Evolutionary conservation across 2,797 vertebrate species (phyloP), one percentile per base, ranked within the genome.

Genomic region (Alcedo quadribrachys): DNA sequence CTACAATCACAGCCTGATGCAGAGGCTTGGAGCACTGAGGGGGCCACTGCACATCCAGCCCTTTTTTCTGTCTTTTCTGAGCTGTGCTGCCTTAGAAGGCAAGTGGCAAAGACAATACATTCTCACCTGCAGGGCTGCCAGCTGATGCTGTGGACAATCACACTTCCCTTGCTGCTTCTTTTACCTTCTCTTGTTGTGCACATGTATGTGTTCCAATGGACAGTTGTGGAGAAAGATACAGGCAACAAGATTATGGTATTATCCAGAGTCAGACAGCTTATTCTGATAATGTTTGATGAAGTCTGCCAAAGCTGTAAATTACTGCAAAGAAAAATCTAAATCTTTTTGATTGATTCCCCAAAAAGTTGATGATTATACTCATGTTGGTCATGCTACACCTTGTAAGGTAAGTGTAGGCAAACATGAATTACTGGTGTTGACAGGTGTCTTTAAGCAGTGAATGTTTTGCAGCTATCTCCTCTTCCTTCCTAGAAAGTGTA

Each of bases 1-100:
- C 20, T 43, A 15, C 27, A 66, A 5, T 8, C 20, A 11, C 7
- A 32, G 28, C 27, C 45, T 37, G 1, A 0, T 0, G 12, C 55
- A 12, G 50, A 9, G 33, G 5, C 24, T 33, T 17, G 57, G 42
- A 43, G 37, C 28, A 2, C 19, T 50, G 37, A 4, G 1, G 10
- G 61, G 58, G 28, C 22, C 25, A 1, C 5, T 19, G 32, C 32
- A 16, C 22, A 15, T 1, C 24, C 69, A 75, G 24, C 37, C 28
- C n/a, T 20, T 1, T 8, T 53, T 67, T 53, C 48, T 66, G 5
- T 33, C 35, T 81, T 48, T 45, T 25, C 42, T 10, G 28, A 17
- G 28, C 63, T 37, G 9, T 71, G 40, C 37, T 18, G 21, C 24
- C 13, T 11, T 2, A 18, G 51, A 55, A 43, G 55, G 22, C 21